A percentile compares a stretch with the other conserved stretches of the same genome.
phyloP scores from a whole-genome alignment of 2,113 vertebrate species.

The Fregetta grallaria region DNA sequence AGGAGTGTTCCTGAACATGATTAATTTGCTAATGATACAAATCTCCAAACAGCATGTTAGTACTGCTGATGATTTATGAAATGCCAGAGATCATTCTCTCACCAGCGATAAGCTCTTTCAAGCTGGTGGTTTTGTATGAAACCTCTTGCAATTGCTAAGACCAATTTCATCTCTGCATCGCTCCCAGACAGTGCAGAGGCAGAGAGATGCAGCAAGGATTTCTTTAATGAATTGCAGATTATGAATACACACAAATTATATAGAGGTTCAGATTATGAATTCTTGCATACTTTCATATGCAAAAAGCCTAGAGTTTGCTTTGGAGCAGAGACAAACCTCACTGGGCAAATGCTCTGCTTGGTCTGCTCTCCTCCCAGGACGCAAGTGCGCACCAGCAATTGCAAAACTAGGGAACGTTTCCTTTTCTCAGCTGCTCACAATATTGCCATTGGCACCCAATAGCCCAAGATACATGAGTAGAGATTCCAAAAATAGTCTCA shows the following conservation, averaged over 20 bases:
- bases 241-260: background rate
- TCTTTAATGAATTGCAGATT: constrained; percentile 35
- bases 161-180: background rate
- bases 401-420: constrained; percentile 24
- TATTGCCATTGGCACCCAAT: constrained; percentile 21
- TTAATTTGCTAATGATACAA: constrained; percentile 17
- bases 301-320: constrained; percentile 40
- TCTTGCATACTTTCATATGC: background rate
- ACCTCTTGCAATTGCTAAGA: background rate
- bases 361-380: constrained; percentile 26
- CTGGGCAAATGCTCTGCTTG: background rate
- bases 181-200: background rate
- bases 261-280: background rate
- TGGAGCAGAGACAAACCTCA: constrained; percentile 43
- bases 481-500: background rate
- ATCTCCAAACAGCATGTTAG: constrained; percentile 20
- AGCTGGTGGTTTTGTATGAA: background rate
- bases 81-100: constrained; percentile 41
- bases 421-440: constrained; percentile 1
- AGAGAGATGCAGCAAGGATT: background rate
- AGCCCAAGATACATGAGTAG: background rate
- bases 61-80: constrained; percentile 43
- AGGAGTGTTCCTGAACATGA: background rate
- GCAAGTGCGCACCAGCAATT: background rate
- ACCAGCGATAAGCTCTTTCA: background rate